phyloP scores from a whole-genome alignment of 2,888 invertebrate species.

The Alloscopus bannaensis region DNA sequence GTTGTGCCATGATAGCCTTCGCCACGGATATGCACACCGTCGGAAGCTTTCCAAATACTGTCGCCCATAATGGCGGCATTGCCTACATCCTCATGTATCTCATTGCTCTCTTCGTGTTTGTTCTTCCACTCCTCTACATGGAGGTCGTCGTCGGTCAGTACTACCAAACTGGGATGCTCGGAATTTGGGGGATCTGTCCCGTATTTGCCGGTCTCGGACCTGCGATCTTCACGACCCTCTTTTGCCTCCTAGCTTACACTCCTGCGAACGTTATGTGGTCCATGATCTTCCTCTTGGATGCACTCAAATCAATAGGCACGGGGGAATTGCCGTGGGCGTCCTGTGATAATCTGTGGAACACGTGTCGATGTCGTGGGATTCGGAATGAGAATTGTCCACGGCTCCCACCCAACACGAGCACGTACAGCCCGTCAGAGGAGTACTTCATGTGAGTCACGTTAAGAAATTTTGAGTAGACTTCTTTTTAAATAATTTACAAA shows the following conservation, averaged over 20 bases:
- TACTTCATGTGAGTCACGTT: constrained; percentile 22
- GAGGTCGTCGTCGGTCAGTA: constrained; percentile 31
- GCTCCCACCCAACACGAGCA: background rate
- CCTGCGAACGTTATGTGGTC: constrained; percentile 19
- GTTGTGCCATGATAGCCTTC: constrained; percentile 14
- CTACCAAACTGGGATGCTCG: constrained; percentile 39
- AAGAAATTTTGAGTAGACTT: background rate
- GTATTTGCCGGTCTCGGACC: constrained; percentile 23
- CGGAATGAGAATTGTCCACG: background rate
- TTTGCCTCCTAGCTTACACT: background rate
- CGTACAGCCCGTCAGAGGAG: background rate
- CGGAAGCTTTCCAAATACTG: background rate
- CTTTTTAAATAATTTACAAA: too few relatives aligned
- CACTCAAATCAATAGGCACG: background rate
- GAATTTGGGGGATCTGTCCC: constrained; percentile 45
- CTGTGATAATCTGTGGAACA: constrained; percentile 89
- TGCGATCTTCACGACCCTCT: background rate
- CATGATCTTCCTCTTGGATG: background rate
- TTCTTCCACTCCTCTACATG: constrained; percentile 23
- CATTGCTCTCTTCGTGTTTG: background rate
- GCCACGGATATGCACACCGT: constrained; percentile 12
- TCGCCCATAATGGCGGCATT: constrained; percentile 24
- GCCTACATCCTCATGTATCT: constrained; percentile 11
- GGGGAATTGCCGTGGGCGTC: constrained; percentile 84
- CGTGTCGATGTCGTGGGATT: constrained; percentile 79